Conservation (phyloP, 2,888 invertebrate species). For the Scrobipalpa atriplicella region DNA sequence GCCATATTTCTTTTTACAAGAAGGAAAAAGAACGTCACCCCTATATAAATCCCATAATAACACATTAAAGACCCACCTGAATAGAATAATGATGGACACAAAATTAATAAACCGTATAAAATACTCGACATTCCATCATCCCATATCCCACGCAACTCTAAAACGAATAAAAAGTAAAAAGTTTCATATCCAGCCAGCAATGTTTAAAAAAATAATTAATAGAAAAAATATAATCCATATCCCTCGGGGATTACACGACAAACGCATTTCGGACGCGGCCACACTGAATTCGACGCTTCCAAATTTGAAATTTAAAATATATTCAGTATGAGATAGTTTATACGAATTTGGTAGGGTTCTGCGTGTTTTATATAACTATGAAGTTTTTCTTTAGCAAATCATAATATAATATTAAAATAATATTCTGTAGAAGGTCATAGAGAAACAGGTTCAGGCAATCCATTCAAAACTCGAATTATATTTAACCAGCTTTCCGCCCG, state of each 20-base stretch:
- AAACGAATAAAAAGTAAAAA: conserved; percentile 24
- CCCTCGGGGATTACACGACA: conserved; percentile 81
- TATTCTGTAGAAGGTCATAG: too few species aligned
- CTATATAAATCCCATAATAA: conserved; percentile 40
- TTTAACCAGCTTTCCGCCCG: too few species aligned
- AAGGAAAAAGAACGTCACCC: conserved; percentile 41
- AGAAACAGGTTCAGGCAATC: too few species aligned
- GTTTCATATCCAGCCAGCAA: conserved; percentile 42
- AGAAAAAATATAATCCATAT: conserved; percentile 73
- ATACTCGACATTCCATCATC: conserved; percentile 44
- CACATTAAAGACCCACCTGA: conserved; percentile 38
- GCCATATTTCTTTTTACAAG: background rate
- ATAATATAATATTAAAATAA: too few species aligned
- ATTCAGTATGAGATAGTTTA: conserved; percentile 37
- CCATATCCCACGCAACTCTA: conserved; percentile 67
- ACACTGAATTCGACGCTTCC: conserved; percentile 68
- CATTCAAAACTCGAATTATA: too few species aligned
- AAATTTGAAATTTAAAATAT: conserved; percentile 64
- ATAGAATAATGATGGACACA: conserved; percentile 60
- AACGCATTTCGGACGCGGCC: conserved; percentile 78
- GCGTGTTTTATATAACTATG: too few species aligned
- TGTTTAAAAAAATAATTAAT: conserved; percentile 70
- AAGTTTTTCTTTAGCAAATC: too few species aligned
- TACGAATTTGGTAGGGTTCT: background rate
- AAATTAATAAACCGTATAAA: conserved; percentile 69